Evolutionary conservation across 2,797 vertebrate genomes (phyloP).

Genomic region (Manis crassicaudata): DNA sequence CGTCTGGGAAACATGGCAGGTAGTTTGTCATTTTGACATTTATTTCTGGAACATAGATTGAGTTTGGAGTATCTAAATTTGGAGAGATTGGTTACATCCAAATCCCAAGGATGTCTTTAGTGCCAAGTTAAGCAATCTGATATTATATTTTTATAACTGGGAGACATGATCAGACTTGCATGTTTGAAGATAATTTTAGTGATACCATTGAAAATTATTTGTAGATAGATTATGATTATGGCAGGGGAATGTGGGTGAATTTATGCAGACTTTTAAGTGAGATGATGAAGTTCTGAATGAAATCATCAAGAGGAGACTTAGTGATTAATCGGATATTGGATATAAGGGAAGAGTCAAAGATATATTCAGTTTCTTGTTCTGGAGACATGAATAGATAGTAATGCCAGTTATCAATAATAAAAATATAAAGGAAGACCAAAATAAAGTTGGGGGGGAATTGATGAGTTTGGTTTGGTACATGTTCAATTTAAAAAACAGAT

Average conservation of each 20-base stretch:
- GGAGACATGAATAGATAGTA: not conserved
- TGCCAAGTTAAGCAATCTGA: not conserved
- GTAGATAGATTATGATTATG: not conserved
- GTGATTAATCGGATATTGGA: not conserved
- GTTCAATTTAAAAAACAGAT: not conserved
- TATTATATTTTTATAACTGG: not conserved
- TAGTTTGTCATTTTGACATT: not conserved
- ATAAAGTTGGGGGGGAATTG: not conserved
- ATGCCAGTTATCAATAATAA: not conserved
- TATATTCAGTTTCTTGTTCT: not conserved
- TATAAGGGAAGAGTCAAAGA: not conserved
- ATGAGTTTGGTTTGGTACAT: not conserved
- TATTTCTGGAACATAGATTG: not conserved
- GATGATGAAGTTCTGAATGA: not conserved
- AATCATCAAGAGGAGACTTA: not conserved
- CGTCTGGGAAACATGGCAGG: not conserved
- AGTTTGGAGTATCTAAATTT: not conserved
- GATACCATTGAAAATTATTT: not conserved
- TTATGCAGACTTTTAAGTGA: not conserved
- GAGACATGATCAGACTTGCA: not conserved
- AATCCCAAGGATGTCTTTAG: not conserved
- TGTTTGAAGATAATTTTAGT: conserved; percentile 32
- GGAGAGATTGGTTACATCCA: not conserved
- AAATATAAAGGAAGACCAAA: not conserved
- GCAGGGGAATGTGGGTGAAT: not conserved